These are phyloP conservation scores for Anoplolepis gracilipes DNA, from an alignment of 1,140 invertebrate species.

Conservation along the genomic window DNA sequence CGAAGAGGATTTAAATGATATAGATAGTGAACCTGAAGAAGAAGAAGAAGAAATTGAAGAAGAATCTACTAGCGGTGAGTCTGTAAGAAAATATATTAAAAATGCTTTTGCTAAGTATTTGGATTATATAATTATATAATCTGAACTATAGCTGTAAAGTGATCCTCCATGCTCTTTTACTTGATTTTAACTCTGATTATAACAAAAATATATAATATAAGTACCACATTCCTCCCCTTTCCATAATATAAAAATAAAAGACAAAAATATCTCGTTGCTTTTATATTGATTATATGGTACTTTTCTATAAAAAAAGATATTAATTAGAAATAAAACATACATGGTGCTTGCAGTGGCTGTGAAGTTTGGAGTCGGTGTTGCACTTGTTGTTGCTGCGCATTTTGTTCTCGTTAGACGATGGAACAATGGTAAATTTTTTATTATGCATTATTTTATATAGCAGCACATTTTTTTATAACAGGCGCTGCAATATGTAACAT, in stretches of 20 bases:
- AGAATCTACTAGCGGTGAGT: constrained; percentile 81
- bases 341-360: constrained; percentile 90
- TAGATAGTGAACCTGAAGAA: constrained; percentile 69
- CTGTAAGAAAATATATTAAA: constrained; percentile 7
- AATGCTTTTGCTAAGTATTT: neutral
- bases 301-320: constrained; percentile 41
- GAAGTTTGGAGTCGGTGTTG: constrained; percentile 91
- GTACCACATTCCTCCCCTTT: neutral
- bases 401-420: constrained; percentile 88
- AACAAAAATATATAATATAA: constrained; percentile 21
- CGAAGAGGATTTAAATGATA: constrained; percentile 78
- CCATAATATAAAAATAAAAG: constrained; percentile 8
- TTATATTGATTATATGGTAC: constrained; percentile 27
- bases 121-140: constrained; percentile 6
- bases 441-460: constrained; percentile 28
- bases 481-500: neutral
- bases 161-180: constrained; percentile 71
- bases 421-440: constrained; percentile 82
- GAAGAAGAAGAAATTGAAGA: constrained; percentile 77
- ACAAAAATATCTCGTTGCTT: neutral
- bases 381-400: constrained; percentile 91
- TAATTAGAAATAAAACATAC: constrained; percentile 74
- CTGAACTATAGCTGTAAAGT: neutral
- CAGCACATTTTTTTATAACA: constrained; percentile 35
- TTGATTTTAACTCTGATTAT: constrained; percentile 10